A percentile compares a stretch with the other conserved stretches of the same genome.
phyloP scores from a whole-genome alignment of 2,888 invertebrate genomes.

The Conistra vaccinii region DNA sequence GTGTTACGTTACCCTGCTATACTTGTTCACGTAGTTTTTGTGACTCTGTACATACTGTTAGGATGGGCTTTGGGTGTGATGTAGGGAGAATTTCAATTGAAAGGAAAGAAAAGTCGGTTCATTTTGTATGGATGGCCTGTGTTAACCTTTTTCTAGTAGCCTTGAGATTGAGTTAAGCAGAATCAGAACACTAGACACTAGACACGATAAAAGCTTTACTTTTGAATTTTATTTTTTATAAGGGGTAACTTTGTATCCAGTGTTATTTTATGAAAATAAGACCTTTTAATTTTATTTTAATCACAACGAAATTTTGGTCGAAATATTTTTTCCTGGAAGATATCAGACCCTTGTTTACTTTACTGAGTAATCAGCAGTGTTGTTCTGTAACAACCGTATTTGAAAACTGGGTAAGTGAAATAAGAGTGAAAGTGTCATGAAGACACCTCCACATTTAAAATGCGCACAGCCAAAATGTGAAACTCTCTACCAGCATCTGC shows the following conservation, averaged over 20 bases:
- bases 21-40: conserved; percentile 80
- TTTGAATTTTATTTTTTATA: no score
- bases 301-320: neutral
- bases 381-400: neutral
- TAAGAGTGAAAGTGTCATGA: no score
- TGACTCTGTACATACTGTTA: conserved; percentile 69
- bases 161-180: neutral
- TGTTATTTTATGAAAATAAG: neutral
- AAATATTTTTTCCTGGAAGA: neutral
- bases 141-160: neutral
- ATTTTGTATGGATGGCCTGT: neutral
- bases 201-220: neutral
- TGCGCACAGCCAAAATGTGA: no score
- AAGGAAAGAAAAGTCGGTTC: neutral
- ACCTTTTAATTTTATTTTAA: neutral
- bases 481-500: no score
- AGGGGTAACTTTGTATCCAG: neutral
- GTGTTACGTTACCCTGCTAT: conserved; percentile 76
- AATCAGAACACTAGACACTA: neutral
- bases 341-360: no score
- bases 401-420: no score
- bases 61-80: conserved; percentile 61
- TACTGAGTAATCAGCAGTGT: no score
- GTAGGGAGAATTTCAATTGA: neutral
- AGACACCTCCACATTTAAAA: no score